Percentiles rank a stretch among this genome's conserved stretches.
Conservation (phyloP, 2,888 invertebrate species). For the Lathronympha strigana region DNA sequence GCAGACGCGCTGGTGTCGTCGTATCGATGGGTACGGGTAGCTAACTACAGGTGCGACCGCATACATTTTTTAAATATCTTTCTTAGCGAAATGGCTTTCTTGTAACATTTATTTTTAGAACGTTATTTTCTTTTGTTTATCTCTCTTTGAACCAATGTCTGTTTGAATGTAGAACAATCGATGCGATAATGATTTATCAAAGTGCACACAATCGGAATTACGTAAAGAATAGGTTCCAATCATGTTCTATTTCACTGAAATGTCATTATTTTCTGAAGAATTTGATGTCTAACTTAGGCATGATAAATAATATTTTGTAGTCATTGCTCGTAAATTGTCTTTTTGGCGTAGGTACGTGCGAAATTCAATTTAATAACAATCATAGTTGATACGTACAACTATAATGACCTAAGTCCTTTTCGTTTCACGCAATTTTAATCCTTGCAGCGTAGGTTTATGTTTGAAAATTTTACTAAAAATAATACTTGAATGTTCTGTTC, state of each 20-base stretch:
- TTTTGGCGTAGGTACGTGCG: slow-evolving; percentile 3
- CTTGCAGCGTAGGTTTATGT: not conserved
- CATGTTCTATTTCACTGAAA: not conserved
- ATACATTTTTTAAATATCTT: slow-evolving; percentile 17
- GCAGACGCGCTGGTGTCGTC: slow-evolving; percentile 73
- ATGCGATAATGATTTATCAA: not conserved
- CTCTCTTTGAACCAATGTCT: not conserved
- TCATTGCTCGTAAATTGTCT: not conserved
- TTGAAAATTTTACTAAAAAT: not conserved
- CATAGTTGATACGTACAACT: not conserved
- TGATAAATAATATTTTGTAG: not conserved
- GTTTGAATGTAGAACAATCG: not conserved
- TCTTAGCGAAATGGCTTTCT: too few relatives aligned
- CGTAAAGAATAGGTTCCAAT: not conserved
- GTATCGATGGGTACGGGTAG: slow-evolving; percentile 56
- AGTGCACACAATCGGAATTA: not conserved
- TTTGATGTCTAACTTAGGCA: not conserved
- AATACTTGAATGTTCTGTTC: not conserved
- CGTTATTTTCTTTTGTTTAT: too few relatives aligned
- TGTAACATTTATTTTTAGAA: not conserved
- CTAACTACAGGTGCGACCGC: slow-evolving; percentile 33
- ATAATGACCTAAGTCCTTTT: not conserved
- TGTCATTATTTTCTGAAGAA: not conserved
- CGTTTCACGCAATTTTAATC: not conserved
- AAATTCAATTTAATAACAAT: slow-evolving; percentile 11